Evolutionary conservation across 53 echinoderm and acorn worm species (phyloP).

Genomic region (Apostichopus leukothele): DNA sequence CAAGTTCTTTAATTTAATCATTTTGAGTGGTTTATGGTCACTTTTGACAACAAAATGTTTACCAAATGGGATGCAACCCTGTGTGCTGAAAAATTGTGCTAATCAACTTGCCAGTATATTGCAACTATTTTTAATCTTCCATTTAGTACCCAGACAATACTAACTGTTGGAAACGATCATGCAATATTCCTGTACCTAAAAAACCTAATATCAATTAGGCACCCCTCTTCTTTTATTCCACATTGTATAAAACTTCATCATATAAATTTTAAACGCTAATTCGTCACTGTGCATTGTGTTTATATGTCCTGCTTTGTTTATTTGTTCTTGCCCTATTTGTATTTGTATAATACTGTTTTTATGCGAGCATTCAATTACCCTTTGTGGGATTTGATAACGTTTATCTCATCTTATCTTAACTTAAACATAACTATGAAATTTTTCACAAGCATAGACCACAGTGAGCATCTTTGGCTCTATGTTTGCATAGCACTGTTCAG

Average conservation of each 20-base stretch:
- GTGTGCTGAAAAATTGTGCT: too few species aligned
- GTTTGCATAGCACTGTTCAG: conserved; percentile 64
- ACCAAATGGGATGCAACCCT: conserved; percentile 20
- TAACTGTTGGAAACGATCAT: background rate
- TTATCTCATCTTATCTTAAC: too few species aligned
- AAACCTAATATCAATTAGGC: background rate
- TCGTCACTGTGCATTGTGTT: too few species aligned
- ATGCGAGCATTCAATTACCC: too few species aligned
- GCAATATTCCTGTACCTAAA: background rate
- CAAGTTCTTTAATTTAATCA: conserved; percentile 62
- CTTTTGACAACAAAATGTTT: conserved; percentile 62
- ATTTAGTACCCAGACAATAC: background rate
- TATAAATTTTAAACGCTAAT: too few species aligned
- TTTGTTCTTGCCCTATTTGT: too few species aligned
- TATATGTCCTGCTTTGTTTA: too few species aligned
- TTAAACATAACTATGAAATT: conserved; percentile 67
- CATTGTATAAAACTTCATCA: too few species aligned
- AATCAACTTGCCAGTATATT: too few species aligned
- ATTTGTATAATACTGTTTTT: too few species aligned
- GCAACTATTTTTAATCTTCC: too few species aligned
- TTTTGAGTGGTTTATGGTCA: conserved; percentile 71
- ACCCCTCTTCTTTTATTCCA: background rate
- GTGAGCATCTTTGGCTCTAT: conserved; percentile 63
- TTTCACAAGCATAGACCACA: conserved; percentile 56
- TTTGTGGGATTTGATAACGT: too few species aligned